Evolutionary conservation across 53 echinoderm and acorn worm species (phyloP).

Genomic region (Antedon mediterranea): DNA sequence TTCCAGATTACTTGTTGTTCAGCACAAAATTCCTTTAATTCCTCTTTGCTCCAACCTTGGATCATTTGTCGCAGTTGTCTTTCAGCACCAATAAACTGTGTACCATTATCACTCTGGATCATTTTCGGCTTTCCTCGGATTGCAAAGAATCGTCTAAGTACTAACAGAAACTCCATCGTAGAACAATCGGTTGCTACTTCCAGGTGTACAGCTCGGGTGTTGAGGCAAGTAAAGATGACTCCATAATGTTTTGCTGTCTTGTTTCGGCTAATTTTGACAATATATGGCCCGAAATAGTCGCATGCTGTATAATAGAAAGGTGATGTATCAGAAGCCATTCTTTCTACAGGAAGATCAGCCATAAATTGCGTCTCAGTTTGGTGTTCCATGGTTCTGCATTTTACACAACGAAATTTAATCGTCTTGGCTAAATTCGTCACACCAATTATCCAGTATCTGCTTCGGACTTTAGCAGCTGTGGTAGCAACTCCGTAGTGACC

Average conservation of each 20-base stretch:
- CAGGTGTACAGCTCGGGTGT: constrained; percentile 19
- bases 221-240: constrained; percentile 24
- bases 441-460: constrained; percentile 15
- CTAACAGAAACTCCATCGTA: constrained; percentile 20
- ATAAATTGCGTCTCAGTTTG: constrained; percentile 13
- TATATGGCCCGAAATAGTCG: constrained; percentile 30
- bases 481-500: constrained; percentile 36
- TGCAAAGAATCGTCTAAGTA: constrained; percentile 21
- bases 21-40: constrained; percentile 4
- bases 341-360: constrained; percentile 14
- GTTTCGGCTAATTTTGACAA: constrained; percentile 15
- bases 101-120: constrained; percentile 24
- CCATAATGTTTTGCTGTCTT: constrained; percentile 24
- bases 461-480: constrained; percentile 15
- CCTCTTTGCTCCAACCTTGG: constrained; percentile 8
- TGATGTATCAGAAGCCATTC: constrained; percentile 24
- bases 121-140: constrained; percentile 18
- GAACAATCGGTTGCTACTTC: constrained; percentile 24
- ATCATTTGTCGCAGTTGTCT: constrained; percentile 14
- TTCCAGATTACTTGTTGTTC: constrained; percentile 7
- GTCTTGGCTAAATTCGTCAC: constrained; percentile 12
- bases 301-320: constrained; percentile 29
- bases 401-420: constrained; percentile 20
- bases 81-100: constrained; percentile 17
- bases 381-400: constrained; percentile 16